A percentile compares a stretch with the other conserved stretches of the same genome.
phyloP scores from a whole-genome alignment of 2,888 invertebrate species.

The Oxystoma pomonae region DNA sequence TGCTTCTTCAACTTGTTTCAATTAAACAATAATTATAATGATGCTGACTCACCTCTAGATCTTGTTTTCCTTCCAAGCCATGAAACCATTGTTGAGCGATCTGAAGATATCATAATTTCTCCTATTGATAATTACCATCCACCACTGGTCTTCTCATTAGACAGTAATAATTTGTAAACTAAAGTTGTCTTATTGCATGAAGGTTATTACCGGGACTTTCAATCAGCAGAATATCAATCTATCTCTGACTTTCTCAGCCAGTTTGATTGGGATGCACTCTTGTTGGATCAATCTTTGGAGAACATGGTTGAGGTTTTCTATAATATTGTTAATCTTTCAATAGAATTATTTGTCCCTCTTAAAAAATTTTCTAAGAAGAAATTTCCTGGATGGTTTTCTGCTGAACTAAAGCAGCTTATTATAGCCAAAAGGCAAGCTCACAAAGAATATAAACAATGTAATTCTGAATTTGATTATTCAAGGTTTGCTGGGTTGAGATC shows the following conservation, averaged over 20 bases:
- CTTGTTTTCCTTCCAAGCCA: background rate
- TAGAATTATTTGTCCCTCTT: conserved; percentile 2
- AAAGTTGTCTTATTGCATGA: background rate
- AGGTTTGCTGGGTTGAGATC: background rate
- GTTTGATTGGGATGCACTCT: background rate
- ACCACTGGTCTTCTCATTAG: background rate
- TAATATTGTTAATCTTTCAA: background rate
- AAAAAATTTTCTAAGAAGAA: background rate
- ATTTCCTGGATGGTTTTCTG: conserved; percentile 1
- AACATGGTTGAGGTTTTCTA: background rate
- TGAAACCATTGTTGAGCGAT: background rate
- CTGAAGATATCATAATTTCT: background rate
- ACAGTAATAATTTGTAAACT: background rate
- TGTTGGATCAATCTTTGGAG: background rate
- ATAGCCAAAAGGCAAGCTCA: background rate
- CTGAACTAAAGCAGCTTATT: background rate
- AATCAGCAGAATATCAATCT: background rate
- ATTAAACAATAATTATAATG: background rate
- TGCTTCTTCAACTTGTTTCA: background rate
- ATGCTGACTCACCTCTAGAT: background rate
- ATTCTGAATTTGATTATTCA: background rate
- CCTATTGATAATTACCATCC: background rate
- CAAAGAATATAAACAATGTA: background rate
- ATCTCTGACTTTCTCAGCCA: background rate
- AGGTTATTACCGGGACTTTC: background rate